Percentiles rank a stretch among this genome's conserved stretches.
Conservation (phyloP, 2,888 invertebrate genomes). For the Lochmaea capreae region DNA sequence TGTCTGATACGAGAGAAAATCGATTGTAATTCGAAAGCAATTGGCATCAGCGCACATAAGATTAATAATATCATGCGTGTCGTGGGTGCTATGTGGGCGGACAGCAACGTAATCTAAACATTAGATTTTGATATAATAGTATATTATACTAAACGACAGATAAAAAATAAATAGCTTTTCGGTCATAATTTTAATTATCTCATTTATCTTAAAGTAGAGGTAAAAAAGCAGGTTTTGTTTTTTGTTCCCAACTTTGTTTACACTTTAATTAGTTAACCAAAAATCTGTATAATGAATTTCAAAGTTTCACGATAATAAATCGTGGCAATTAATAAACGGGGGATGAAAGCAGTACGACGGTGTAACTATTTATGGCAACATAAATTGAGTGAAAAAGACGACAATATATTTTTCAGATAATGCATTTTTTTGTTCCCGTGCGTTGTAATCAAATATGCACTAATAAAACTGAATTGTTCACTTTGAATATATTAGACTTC, state of each 20-base stretch:
- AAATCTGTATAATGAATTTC: slow-evolving; percentile 39
- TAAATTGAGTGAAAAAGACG: slow-evolving; percentile 33
- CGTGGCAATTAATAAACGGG: slow-evolving; percentile 36
- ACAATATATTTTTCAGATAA: slow-evolving; percentile 23
- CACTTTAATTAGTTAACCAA: slow-evolving; percentile 33
- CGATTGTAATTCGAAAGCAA: background rate
- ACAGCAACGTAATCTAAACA: background rate
- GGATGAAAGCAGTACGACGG: slow-evolving; percentile 31
- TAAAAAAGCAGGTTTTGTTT: slow-evolving; percentile 27
- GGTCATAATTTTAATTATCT: slow-evolving; percentile 20
- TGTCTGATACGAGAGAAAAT: background rate
- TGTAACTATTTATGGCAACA: slow-evolving; percentile 37
- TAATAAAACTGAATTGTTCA: too few species aligned
- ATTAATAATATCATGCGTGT: too few species aligned
- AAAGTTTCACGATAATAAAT: slow-evolving; percentile 35
- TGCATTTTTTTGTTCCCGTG: background rate
- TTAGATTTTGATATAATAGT: background rate
- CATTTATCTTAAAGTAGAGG: slow-evolving; percentile 20
- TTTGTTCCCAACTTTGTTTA: slow-evolving; percentile 54
- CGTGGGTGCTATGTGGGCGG: background rate
- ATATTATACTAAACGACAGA: background rate
- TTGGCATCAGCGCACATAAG: background rate
- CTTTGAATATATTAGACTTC: too few species aligned
- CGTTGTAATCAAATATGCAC: too few species aligned
- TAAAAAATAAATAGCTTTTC: background rate